phyloP scores from a whole-genome alignment of 2,888 invertebrate genomes.

The Plagodis dolabraria region DNA sequence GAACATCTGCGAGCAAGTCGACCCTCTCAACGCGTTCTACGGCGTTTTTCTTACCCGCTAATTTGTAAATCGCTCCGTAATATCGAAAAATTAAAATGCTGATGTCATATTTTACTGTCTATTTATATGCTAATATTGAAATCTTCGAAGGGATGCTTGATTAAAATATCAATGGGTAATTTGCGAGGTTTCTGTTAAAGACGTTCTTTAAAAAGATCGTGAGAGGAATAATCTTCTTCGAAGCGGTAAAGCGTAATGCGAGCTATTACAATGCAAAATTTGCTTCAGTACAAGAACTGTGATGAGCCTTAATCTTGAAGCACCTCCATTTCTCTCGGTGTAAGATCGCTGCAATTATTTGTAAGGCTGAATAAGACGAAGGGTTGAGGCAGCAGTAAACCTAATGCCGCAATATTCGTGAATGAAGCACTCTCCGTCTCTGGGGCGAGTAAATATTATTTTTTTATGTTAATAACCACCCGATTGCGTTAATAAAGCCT shows the following conservation, averaged over 20 bases:
- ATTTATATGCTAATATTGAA: constrained; percentile 81
- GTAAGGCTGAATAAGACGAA: constrained; percentile 73
- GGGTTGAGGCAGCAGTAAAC: constrained; percentile 73
- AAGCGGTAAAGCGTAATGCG: constrained; percentile 51
- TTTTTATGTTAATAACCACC: constrained; percentile 83
- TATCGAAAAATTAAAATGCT: constrained; percentile 84
- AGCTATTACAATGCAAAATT: constrained; percentile 72
- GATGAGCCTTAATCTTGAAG: constrained; percentile 78
- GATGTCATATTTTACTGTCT: constrained; percentile 82
- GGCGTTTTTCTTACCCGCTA: constrained; percentile 82
- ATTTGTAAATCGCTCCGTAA: constrained; percentile 84
- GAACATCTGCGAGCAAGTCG: constrained; percentile 80
- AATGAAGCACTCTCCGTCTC: constrained; percentile 75
- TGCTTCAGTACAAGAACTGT: constrained; percentile 65
- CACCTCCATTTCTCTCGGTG: constrained; percentile 74
- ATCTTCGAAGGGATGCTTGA: constrained; percentile 64
- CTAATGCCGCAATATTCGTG: constrained; percentile 81
- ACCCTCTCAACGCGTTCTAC: constrained; percentile 76
- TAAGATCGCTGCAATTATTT: constrained; percentile 80
- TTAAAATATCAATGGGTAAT: constrained; percentile 83
- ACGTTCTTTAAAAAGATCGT: constrained; percentile 50
- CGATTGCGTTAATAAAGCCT: constrained; percentile 84
- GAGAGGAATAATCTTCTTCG: constrained; percentile 49
- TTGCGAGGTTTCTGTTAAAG: constrained; percentile 44
- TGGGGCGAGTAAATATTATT: constrained; percentile 81